Evolutionary conservation across 1,140 invertebrate species (phyloP).

Genomic region (Drosophila mauritiana): DNA sequence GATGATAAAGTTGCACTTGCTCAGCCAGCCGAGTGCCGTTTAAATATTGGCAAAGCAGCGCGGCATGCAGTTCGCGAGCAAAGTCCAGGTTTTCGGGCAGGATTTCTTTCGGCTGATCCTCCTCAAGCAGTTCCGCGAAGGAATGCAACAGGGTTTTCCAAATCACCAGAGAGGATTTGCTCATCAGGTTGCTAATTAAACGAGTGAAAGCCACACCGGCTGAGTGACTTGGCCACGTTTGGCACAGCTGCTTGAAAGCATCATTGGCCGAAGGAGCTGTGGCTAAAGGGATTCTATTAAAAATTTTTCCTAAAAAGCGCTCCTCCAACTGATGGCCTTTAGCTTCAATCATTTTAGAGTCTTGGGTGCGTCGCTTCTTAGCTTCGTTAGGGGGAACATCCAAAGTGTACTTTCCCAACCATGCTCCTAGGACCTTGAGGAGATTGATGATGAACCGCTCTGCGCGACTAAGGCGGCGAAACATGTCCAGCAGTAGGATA

Average conservation of each 20-base stretch:
- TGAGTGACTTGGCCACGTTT: slow-evolving; percentile 63
- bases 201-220: slow-evolving; percentile 69
- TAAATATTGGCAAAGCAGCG: slow-evolving; percentile 73
- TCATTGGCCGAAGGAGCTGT: not conserved
- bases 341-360: not conserved
- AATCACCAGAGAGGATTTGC: slow-evolving; percentile 78
- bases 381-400: slow-evolving; percentile 1
- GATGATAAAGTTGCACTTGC: slow-evolving; percentile 54
- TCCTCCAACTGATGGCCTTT: not conserved
- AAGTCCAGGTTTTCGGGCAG: slow-evolving; percentile 39
- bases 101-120: slow-evolving; percentile 8
- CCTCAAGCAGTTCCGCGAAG: slow-evolving; percentile 57
- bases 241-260: slow-evolving; percentile 42
- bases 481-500: slow-evolving; percentile 73
- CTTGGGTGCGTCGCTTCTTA: slow-evolving; percentile 1
- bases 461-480: slow-evolving; percentile 63
- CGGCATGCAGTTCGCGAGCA: slow-evolving; percentile 66
- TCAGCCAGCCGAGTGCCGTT: slow-evolving; percentile 66
- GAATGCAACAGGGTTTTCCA: slow-evolving; percentile 73
- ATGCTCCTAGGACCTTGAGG: slow-evolving; percentile 60
- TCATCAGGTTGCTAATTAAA: slow-evolving; percentile 64
- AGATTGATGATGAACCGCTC: slow-evolving; percentile 76
- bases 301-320: slow-evolving; percentile 20
- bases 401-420: slow-evolving; percentile 36
- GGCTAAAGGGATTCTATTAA: not conserved